phyloP scores from a whole-genome alignment of 2,113 vertebrate genomes.

The Ceyx margarethae region DNA sequence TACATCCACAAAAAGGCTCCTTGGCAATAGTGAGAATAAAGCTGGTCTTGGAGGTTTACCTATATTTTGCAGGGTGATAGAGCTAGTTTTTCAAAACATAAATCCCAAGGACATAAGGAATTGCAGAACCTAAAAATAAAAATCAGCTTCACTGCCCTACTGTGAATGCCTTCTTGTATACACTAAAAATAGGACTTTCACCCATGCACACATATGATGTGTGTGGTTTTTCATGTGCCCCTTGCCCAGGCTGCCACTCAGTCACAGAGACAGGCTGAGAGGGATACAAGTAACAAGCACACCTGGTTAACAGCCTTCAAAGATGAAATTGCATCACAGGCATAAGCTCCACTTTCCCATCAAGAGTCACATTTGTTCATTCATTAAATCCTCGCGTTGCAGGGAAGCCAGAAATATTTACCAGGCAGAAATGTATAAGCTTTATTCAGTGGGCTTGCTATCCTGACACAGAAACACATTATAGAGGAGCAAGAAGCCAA shows the following conservation, averaged over 20 bases:
- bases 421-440: neutral
- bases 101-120: neutral
- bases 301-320: neutral
- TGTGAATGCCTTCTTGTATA: conserved; percentile 47
- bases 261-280: neutral
- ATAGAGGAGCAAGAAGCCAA: neutral
- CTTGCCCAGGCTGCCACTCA: neutral
- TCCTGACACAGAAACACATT: conserved; percentile 31
- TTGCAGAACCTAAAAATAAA: conserved; percentile 41
- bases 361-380: conserved; percentile 52
- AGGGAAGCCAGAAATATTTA: conserved; percentile 56
- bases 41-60: neutral
- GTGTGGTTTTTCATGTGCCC: neutral
- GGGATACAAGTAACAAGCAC: conserved; percentile 12
- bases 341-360: neutral
- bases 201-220: neutral
- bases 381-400: neutral
- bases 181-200: conserved; percentile 38
- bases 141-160: neutral
- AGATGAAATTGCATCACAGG: conserved; percentile 18
- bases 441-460: neutral
- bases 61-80: neutral
- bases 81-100: neutral
- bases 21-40: neutral
- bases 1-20: neutral